These are phyloP conservation scores for Dryobotodes eremita DNA, from an alignment of 2,888 invertebrate species.

Conservation along the genomic window DNA sequence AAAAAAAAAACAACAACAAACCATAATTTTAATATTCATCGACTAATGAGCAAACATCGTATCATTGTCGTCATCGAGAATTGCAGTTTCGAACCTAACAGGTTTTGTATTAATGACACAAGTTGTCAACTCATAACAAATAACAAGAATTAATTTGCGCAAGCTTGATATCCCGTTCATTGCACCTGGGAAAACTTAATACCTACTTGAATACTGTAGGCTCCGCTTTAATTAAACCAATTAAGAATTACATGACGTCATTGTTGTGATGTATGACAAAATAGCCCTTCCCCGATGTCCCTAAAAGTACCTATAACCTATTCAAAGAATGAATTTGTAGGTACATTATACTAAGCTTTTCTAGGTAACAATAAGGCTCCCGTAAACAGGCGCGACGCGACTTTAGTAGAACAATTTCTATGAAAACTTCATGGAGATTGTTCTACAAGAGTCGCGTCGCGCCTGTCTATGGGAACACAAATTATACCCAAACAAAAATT, in stretches of 20 bases:
- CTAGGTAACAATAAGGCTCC: too few species aligned
- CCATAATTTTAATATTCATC: not conserved
- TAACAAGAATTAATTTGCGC: constrained; percentile 1
- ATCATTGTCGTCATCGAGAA: not conserved
- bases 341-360: too few species aligned
- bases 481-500: too few species aligned
- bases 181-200: constrained; percentile 22
- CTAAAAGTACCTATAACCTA: too few species aligned
- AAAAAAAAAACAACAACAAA: too few species aligned
- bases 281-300: too few species aligned
- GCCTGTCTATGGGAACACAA: too few species aligned
- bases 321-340: too few species aligned
- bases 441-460: too few species aligned
- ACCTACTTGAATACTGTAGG: not conserved
- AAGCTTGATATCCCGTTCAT: not conserved
- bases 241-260: not conserved
- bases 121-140: not conserved
- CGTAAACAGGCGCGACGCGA: too few species aligned
- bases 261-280: not conserved
- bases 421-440: too few species aligned
- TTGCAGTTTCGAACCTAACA: constrained; percentile 13
- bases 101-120: constrained; percentile 19
- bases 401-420: too few species aligned
- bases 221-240: not conserved
- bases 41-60: not conserved